phyloP scores from a whole-genome alignment of 2,113 vertebrate species.

The Cyphomyrus plagiostoma region DNA sequence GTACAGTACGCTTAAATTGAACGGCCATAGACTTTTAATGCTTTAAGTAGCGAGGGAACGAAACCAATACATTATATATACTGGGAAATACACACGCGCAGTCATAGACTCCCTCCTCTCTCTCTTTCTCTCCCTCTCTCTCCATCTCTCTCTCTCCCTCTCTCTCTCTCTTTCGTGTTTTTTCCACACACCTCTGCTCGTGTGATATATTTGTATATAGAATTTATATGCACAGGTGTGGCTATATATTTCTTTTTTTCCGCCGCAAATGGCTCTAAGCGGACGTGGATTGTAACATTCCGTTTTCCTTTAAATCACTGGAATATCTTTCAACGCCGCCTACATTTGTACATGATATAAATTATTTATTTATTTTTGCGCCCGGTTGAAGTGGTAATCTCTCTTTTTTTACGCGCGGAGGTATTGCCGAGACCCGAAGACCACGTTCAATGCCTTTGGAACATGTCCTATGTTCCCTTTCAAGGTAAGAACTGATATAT shows the following conservation, averaged over 20 bases:
- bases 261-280: slow-evolving; percentile 32
- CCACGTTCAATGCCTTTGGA: slow-evolving; percentile 63
- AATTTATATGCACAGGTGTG: slow-evolving; percentile 44
- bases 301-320: slow-evolving; percentile 40
- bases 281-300: slow-evolving; percentile 56
- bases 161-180: slow-evolving; percentile 34
- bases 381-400: slow-evolving; percentile 33
- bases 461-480: slow-evolving; percentile 75
- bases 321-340: slow-evolving; percentile 58
- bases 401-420: slow-evolving; percentile 46
- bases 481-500: slow-evolving; percentile 60
- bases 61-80: slow-evolving; percentile 35
- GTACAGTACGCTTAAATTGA: slow-evolving; percentile 20
- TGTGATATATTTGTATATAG: slow-evolving; percentile 53
- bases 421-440: slow-evolving; percentile 56
- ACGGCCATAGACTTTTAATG: slow-evolving; percentile 21
- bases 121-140: slow-evolving; percentile 34
- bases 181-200: slow-evolving; percentile 57
- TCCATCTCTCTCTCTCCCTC: slow-evolving; percentile 30
- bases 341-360: slow-evolving; percentile 47
- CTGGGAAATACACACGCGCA: slow-evolving; percentile 42
- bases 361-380: slow-evolving; percentile 20
- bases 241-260: slow-evolving; percentile 30
- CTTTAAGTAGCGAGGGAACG: slow-evolving; percentile 11
- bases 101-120: slow-evolving; percentile 41